Evolutionary conservation across 2,888 invertebrate genomes (phyloP), one percentile per base, ranked within the genome.

Genomic region (Aphodius sticticus): DNA sequence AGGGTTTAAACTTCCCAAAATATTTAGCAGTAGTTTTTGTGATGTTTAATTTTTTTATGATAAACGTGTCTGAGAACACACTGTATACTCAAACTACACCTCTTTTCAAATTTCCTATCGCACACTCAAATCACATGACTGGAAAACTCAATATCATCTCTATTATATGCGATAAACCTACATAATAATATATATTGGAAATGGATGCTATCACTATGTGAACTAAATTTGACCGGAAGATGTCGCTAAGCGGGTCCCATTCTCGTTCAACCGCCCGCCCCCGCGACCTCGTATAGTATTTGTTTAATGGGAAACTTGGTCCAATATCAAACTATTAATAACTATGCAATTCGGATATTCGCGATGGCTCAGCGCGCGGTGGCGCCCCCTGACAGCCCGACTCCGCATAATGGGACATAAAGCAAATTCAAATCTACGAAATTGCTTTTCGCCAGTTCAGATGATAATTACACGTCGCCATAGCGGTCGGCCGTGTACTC

Each of bases 201-300:
- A 26, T 53, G 12, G 53, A 53, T 53, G 12, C 7, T 53, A 53
- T 53, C 53, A 53, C 53, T 2, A 9, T 53, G 53, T 7, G 12
- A 53, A 53, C 53, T 53, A 53, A 53, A 53, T 53, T 53, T 53
- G 53, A 53, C 53, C 53, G 53, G 53, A 53, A 53, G 53, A 53
- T 53, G 6, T 53, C 53, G 9, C 53, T 53, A 53, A 6, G 12
- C 9, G 9, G 53, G 53, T 53, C 12, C 53, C 6, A 7, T 9
- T 38, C 53, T 53, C 53, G 12, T 53, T 53, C 4, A 53, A 53
- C 53, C 53, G 53, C 9, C 4, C 53, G 53, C 53, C 53, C 53
- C 53, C 9, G 9, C 1, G 9, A 9, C 53, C 53, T 5, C 53
- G 9, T 53, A 12, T 53, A 53, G 53, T 53, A 53, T 53, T 53